A percentile compares a stretch with the other conserved stretches of the same genome.
These are phyloP conservation scores for Acronicta psi DNA, from an alignment of 2,888 invertebrate species.

Conservation along the genomic window DNA sequence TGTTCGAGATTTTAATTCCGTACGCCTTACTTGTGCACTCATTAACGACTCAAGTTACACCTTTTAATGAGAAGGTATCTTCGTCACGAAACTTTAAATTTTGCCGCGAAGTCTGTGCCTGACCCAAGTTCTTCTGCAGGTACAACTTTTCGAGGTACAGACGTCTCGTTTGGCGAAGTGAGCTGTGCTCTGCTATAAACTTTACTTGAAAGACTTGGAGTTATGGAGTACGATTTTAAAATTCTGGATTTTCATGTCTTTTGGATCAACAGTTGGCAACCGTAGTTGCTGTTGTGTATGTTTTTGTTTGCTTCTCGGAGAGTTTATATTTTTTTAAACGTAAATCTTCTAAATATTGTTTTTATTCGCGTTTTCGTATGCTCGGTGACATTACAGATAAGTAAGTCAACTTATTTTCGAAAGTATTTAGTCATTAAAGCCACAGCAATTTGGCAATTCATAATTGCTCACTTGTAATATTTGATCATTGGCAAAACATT, in stretches of 20 bases:
- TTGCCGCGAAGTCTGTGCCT: slow-evolving; percentile 1
- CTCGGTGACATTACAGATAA: too few relatives aligned
- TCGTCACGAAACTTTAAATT: slow-evolving; percentile 14
- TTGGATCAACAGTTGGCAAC: neutral
- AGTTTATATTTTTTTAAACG: too few relatives aligned
- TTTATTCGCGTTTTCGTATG: too few relatives aligned
- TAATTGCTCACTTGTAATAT: too few relatives aligned
- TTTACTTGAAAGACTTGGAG: neutral
- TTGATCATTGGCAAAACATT: too few relatives aligned
- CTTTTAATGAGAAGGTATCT: slow-evolving; percentile 27
- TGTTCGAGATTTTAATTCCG: slow-evolving; percentile 3
- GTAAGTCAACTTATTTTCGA: too few relatives aligned
- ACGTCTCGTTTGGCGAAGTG: neutral
- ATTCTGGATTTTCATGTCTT: neutral
- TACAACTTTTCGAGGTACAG: slow-evolving; percentile 9
- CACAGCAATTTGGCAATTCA: too few relatives aligned
- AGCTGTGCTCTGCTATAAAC: neutral
- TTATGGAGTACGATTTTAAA: neutral
- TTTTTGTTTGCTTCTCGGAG: neutral
- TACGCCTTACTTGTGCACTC: neutral
- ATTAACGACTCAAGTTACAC: slow-evolving; percentile 18
- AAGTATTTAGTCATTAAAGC: too few relatives aligned
- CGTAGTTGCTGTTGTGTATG: neutral
- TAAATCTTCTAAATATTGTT: too few relatives aligned
- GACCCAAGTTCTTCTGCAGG: slow-evolving; percentile 2